Percentiles rank a stretch among this genome's conserved stretches.
Conservation (phyloP, 2,888 invertebrate species). For the Cartodere bifasciata region DNA sequence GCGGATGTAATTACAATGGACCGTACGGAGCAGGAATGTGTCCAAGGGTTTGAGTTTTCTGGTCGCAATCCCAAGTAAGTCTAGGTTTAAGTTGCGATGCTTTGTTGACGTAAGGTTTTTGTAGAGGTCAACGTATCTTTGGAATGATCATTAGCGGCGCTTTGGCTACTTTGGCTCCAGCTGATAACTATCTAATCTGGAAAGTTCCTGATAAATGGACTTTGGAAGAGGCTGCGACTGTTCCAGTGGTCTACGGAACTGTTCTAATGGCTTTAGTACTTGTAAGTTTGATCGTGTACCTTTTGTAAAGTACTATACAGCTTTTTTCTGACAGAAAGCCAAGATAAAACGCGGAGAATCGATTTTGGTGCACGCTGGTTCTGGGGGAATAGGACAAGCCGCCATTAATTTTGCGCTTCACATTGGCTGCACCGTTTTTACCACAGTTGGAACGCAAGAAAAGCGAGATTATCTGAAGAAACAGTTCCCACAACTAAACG, state of each 20-base stretch:
- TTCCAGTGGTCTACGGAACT: constrained; percentile 59
- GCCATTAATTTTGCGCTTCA: too few relatives aligned
- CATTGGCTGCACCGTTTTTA: too few relatives aligned
- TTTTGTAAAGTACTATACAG: too few relatives aligned
- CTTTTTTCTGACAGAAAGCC: too few relatives aligned
- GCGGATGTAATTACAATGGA: constrained; percentile 64
- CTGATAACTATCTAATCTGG: constrained; percentile 45
- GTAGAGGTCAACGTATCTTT: constrained; percentile 51
- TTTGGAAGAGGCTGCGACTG: constrained; percentile 60
- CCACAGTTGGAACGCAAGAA: too few relatives aligned
- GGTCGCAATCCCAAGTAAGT: constrained; percentile 37
- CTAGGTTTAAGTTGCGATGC: too few relatives aligned
- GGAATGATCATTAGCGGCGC: constrained; percentile 46
- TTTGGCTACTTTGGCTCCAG: constrained; percentile 47
- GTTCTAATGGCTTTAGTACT: constrained; percentile 39
- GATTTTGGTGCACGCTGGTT: too few relatives aligned
- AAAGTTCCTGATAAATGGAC: constrained; percentile 59
- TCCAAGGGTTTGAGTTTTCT: constrained; percentile 56
- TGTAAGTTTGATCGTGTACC: constrained; percentile 18
- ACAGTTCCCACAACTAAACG: too few relatives aligned
- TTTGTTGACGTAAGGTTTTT: too few relatives aligned
- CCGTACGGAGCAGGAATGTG: constrained; percentile 50
- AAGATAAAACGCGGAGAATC: too few relatives aligned
- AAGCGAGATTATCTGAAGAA: too few relatives aligned
- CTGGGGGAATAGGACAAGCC: too few relatives aligned